phyloP scores from a whole-genome alignment of 2,797 vertebrate species.

The Emydoidea blandingii region DNA sequence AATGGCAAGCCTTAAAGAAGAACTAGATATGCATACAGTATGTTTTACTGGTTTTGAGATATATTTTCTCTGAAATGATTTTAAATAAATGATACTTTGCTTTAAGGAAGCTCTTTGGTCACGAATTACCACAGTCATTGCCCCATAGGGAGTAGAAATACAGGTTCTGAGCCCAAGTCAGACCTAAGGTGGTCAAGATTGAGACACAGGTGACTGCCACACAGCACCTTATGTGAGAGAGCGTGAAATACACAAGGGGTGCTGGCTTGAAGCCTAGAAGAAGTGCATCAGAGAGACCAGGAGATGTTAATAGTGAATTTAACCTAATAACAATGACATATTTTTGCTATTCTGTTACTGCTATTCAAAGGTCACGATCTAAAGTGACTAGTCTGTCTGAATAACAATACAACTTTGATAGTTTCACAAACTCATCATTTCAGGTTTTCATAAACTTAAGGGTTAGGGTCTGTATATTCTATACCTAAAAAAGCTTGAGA shows the following conservation, averaged over 20 bases:
- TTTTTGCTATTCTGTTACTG: not conserved
- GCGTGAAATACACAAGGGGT: not conserved
- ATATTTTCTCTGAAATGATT: not conserved
- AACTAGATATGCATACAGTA: not conserved
- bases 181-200: not conserved
- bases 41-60: not conserved
- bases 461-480: not conserved
- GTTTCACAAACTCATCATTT: not conserved
- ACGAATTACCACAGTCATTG: not conserved
- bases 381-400: not conserved
- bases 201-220: not conserved
- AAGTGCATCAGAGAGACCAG: not conserved
- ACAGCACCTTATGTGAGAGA: fast-evolving
- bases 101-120: not conserved
- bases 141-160: not conserved
- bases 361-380: not conserved
- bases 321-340: not conserved
- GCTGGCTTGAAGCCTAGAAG: not conserved
- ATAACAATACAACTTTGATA: not conserved
- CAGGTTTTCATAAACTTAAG: not conserved
- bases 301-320: not conserved
- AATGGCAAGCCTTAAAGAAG: not conserved
- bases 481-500: not conserved
- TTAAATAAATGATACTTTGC: not conserved
- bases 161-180: not conserved